Base-by-base conservation (phyloP, 2,113 vertebrate species). In the Camelus dromedarius region DNA sequence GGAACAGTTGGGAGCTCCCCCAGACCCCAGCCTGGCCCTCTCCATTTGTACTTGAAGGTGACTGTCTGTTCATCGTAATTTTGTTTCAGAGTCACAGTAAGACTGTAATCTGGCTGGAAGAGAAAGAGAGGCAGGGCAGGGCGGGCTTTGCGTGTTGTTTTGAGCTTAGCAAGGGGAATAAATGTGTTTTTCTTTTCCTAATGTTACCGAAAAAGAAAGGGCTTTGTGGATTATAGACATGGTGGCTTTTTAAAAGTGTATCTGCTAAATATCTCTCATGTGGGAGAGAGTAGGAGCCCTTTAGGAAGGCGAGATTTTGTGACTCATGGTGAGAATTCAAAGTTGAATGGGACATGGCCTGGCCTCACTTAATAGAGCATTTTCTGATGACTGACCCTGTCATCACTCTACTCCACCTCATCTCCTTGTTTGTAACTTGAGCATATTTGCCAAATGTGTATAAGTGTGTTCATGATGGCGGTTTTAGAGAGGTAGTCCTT, bases 11-110 rank as follows among this genome's bases (percentile, higher is more conserved):
- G 52, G 91, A 95, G 76, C 58, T 54, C 82, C 75, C 76, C 93
- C 70, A 97, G 93, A 89, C 75, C 91, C 62, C 58, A 96, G 56
- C 46, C 46, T 19, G 76, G 76, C 28, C 80, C 91, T 94, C 6
- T 66, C 5, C 58, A 88, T 73, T 89, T 96, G 52, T 92, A 58
- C 15, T 42, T 85, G 72, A 80, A 96, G 72, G 86, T 97, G 94
- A 97, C 13, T 93, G 42, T 64, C 64, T 92, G 1, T 91, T 98
- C 60, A 75, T 96, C 66, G 20, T 97, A 75, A 93, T 91, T 70
- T 84, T 83, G 81, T 58, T 18, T 84, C 70, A 48, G 22, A 11
- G 3, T 75, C 50, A 42, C 12, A 81, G 32, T 81, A 69, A 85
- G 35, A 13, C 66, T 91, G 3, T 60, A 67, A 84, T 85, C 77